These are phyloP conservation scores for Hassar affinis DNA, from an alignment of 2,113 vertebrate species.

Conservation along the genomic window DNA sequence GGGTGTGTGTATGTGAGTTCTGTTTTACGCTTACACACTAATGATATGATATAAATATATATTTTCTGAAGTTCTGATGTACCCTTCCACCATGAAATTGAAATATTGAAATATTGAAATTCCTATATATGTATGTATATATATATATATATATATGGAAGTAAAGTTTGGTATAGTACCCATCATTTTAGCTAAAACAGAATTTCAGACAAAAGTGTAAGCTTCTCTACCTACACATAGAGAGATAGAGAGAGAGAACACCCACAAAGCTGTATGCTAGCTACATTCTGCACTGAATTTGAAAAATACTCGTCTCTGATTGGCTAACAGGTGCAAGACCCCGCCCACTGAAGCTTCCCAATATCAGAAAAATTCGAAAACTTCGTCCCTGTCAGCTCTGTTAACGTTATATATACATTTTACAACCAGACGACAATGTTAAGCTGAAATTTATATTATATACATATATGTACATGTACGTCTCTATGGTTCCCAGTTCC, in stretches of 20 bases:
- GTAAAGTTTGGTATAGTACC: no score
- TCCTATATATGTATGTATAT: neutral
- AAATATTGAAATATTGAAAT: no score
- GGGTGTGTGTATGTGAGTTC: neutral
- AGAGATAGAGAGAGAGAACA: no score
- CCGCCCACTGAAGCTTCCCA: neutral
- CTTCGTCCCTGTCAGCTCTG: no score
- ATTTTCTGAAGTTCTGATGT: neutral
- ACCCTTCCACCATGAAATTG: neutral
- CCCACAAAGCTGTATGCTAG: neutral
- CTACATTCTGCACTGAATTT: neutral
- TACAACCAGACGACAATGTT: neutral
- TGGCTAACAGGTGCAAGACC: neutral
- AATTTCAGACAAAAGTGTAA: no score
- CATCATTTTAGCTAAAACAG: no score
- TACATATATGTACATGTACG: no score
- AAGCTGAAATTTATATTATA: neutral
- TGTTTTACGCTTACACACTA: slow-evolving; percentile 2
- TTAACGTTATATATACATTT: no score
- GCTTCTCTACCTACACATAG: no score
- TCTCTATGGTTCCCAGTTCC: no score
- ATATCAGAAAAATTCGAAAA: neutral
- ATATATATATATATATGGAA: neutral
- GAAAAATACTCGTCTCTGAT: slow-evolving; percentile 5
- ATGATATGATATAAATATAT: neutral